phyloP scores from a whole-genome alignment of 2,113 vertebrate species.

The Zosterops hypoxanthus region DNA sequence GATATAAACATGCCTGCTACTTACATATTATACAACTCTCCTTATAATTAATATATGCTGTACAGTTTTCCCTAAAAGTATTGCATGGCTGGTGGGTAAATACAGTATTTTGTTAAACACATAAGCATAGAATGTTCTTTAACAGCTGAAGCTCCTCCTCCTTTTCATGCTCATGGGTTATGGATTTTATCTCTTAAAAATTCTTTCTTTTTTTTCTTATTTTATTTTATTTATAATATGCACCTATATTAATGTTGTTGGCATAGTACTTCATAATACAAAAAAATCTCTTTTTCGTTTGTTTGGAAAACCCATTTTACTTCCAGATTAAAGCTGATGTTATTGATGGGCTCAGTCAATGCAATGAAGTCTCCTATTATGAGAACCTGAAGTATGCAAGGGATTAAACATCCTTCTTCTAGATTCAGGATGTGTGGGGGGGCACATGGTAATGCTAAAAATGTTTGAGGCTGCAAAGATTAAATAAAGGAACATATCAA shows the following conservation, averaged over 20 bases:
- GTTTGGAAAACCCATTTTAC: constrained; percentile 69
- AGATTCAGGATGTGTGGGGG: constrained; percentile 20
- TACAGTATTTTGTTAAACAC: not conserved
- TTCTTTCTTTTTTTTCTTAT: too few species aligned
- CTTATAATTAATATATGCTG: not conserved
- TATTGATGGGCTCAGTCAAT: constrained; percentile 64
- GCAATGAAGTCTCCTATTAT: constrained; percentile 68
- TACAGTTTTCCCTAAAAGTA: not conserved
- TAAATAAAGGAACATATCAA: constrained; percentile 86
- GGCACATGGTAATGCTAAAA: constrained; percentile 77
- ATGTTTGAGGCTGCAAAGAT: constrained; percentile 83
- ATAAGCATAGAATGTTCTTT: not conserved
- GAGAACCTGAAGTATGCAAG: constrained; percentile 71
- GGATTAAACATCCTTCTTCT: constrained; percentile 75
- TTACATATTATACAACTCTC: not conserved
- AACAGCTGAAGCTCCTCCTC: not conserved
- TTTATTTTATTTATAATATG: not conserved
- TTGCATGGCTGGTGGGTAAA: not conserved
- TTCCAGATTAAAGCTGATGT: constrained; percentile 71
- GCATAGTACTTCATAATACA: constrained; percentile 21
- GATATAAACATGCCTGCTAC: not conserved
- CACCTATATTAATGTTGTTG: not conserved
- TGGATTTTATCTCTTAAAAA: not conserved
- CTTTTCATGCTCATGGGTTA: not conserved
- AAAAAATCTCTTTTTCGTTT: constrained; percentile 33